A percentile compares a stretch with the other conserved stretches of the same genome.
Evolutionary conservation across 2,113 vertebrate species (phyloP).

Genomic region (Lontra canadensis): DNA sequence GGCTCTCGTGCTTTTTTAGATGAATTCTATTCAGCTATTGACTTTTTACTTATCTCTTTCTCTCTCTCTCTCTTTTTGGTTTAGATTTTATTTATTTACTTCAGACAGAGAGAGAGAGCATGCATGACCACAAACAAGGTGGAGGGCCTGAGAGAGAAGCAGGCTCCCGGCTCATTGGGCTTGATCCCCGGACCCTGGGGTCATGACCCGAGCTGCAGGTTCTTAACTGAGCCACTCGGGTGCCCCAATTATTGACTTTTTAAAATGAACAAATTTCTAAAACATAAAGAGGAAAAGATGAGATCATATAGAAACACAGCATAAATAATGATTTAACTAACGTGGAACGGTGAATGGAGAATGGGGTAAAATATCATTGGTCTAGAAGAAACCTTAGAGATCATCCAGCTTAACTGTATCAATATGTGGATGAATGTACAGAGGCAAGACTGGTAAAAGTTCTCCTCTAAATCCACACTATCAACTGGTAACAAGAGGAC

Average conservation of each 20-base stretch:
- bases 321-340: background rate
- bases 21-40: background rate
- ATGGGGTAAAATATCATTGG: background rate
- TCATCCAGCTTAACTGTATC: background rate
- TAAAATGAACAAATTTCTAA: background rate
- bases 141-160: too few species aligned
- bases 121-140: too few species aligned
- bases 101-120: too few species aligned
- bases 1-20: background rate
- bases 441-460: background rate
- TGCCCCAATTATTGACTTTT: background rate
- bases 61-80: too few species aligned
- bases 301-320: background rate
- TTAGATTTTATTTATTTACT: too few species aligned
- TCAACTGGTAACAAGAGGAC: background rate
- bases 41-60: background rate
- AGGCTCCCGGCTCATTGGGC: too few species aligned
- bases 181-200: too few species aligned
- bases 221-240: too few species aligned
- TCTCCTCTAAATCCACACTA: background rate
- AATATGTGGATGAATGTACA: background rate
- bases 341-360: background rate
- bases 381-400: background rate
- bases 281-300: background rate
- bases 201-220: too few species aligned